Percentiles rank a stretch among this genome's conserved stretches.
phyloP scores from a whole-genome alignment of 2,888 invertebrate genomes.

The Sericinus montela region DNA sequence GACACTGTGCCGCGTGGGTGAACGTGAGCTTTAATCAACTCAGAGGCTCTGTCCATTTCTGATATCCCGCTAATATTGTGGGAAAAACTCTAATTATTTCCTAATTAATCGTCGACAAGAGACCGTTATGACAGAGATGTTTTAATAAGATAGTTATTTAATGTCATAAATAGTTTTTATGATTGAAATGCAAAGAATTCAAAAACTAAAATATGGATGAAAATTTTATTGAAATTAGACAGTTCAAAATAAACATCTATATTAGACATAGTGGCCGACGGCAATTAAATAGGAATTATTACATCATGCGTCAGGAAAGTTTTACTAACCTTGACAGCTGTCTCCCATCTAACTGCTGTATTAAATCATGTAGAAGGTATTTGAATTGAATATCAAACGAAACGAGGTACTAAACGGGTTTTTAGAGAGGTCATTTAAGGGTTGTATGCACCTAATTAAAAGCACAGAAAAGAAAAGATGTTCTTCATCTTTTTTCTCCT shows the following conservation, averaged over 20 bases:
- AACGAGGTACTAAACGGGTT: not conserved
- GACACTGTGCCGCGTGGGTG: constrained; percentile 35
- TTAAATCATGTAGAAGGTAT: not conserved
- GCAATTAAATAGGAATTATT: not conserved
- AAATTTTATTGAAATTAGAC: too few species aligned
- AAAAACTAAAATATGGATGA: not conserved
- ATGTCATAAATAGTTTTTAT: not conserved
- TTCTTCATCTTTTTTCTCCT: constrained; percentile 4
- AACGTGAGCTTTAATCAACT: constrained; percentile 33
- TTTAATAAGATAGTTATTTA: not conserved
- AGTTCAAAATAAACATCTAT: too few species aligned
- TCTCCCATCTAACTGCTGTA: not conserved
- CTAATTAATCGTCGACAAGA: not conserved
- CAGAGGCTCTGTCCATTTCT: not conserved
- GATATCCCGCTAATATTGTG: not conserved
- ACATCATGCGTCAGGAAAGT: not conserved
- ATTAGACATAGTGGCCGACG: too few species aligned
- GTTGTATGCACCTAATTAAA: not conserved
- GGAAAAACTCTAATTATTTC: not conserved
- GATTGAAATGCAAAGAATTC: not conserved
- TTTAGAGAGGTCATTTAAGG: too few species aligned
- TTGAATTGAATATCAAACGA: not conserved
- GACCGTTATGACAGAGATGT: not conserved
- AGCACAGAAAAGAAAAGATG: not conserved
- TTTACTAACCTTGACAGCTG: constrained; percentile 9